phyloP scores from a whole-genome alignment of 2,113 vertebrate genomes.

The Cnemophilus loriae region DNA sequence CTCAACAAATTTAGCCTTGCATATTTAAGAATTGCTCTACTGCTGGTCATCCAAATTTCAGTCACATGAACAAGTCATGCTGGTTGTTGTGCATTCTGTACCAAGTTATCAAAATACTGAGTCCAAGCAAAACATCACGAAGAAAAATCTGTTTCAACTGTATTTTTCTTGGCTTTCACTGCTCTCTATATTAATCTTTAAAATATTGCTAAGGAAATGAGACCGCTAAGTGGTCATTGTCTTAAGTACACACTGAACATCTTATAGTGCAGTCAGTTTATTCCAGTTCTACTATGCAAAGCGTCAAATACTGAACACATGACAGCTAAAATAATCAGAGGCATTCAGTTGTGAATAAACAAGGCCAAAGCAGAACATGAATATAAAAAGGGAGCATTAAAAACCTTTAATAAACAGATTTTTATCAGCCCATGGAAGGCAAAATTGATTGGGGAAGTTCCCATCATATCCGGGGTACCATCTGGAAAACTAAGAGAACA shows the following conservation, averaged over 20 bases:
- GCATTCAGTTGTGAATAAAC: background rate
- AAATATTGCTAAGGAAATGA: conserved; percentile 16
- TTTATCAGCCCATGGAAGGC: background rate
- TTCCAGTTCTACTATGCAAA: background rate
- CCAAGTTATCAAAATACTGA: background rate
- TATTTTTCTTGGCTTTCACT: background rate
- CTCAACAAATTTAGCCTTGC: background rate
- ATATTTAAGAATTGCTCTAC: background rate
- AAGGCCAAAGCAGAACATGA: conserved; percentile 6
- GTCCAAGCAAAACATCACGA: background rate
- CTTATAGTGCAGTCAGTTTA: background rate
- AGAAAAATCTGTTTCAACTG: background rate
- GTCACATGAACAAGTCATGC: background rate
- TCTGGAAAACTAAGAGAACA: background rate
- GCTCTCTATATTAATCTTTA: background rate
- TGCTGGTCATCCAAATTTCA: background rate
- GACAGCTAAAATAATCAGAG: conserved; percentile 28
- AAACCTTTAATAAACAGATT: background rate
- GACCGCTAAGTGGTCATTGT: background rate
- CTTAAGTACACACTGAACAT: background rate
- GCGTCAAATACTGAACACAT: background rate
- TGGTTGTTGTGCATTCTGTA: background rate
- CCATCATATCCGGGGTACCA: background rate
- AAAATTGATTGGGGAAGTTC: background rate
- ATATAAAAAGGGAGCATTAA: background rate